These are phyloP conservation scores for Penelope pileata DNA, from an alignment of 2,113 vertebrate species.

Conservation along the genomic window DNA sequence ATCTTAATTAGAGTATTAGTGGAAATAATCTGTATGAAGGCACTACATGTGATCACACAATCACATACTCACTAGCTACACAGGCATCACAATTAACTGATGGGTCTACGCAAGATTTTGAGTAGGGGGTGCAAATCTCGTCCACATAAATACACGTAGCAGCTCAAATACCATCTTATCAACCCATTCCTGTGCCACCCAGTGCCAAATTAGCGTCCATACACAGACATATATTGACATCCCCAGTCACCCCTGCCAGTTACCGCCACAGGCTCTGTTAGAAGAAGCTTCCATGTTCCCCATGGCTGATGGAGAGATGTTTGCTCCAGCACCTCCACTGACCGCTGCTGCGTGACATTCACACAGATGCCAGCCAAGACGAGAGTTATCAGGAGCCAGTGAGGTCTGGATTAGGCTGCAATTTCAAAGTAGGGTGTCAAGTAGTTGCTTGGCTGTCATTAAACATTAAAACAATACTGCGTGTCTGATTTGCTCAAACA, in stretches of 20 bases:
- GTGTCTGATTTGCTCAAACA: background rate
- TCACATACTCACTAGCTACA: background rate
- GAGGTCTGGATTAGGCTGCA: background rate
- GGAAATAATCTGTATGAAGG: conserved; percentile 9
- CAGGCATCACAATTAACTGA: background rate
- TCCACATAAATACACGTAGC: background rate
- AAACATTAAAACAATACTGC: background rate
- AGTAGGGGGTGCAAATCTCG: background rate
- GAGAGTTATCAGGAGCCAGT: background rate
- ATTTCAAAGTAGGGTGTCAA: background rate
- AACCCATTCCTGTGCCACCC: background rate
- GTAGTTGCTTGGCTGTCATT: background rate
- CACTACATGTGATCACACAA: background rate
- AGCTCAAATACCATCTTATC: background rate
- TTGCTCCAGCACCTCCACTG: background rate
- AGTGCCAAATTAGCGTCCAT: background rate
- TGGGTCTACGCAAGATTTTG: background rate
- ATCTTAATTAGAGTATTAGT: conserved; percentile 16
- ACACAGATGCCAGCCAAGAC: background rate
- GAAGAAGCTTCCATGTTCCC: background rate
- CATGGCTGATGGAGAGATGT: background rate
- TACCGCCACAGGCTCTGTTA: background rate
- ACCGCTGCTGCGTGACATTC: background rate
- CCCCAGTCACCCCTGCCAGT: background rate
- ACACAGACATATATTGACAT: background rate